phyloP scores from a whole-genome alignment of 2,888 invertebrate species.

The Cartodere bifasciata region DNA sequence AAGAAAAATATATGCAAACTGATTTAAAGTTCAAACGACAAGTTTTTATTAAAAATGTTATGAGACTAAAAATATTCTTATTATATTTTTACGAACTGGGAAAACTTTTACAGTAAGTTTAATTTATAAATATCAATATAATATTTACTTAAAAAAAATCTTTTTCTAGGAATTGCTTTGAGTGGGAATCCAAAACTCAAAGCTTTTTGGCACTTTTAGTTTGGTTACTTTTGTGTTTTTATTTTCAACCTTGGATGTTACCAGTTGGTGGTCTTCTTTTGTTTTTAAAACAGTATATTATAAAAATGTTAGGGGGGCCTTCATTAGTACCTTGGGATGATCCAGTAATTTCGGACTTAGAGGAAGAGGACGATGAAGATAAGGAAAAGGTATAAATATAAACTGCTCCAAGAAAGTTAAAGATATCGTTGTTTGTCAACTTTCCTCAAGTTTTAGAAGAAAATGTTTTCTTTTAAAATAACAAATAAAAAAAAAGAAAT shows the following conservation, averaged over 20 bases:
- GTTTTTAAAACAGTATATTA: slow-evolving; percentile 61
- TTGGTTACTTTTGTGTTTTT: slow-evolving; percentile 83
- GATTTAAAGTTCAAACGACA: slow-evolving; percentile 94
- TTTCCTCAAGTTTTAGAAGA: too few species aligned
- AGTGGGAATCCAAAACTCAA: slow-evolving; percentile 87
- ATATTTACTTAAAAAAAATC: not conserved
- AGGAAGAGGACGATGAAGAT: slow-evolving; percentile 85
- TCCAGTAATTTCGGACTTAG: slow-evolving; percentile 39
- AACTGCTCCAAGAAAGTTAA: slow-evolving; percentile 11
- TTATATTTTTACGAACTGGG: slow-evolving; percentile 81
- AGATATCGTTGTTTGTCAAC: too few species aligned
- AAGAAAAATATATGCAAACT: slow-evolving; percentile 88
- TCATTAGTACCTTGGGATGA: slow-evolving; percentile 32
- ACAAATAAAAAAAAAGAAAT: too few species aligned
- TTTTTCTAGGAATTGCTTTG: slow-evolving; percentile 69
- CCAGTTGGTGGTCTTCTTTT: slow-evolving; percentile 71
- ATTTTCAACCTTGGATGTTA: slow-evolving; percentile 92
- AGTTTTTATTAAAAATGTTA: slow-evolving; percentile 85
- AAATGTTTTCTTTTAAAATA: too few species aligned
- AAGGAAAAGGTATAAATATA: slow-evolving; percentile 56
- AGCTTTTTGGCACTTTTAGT: slow-evolving; percentile 72
- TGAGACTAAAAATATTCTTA: slow-evolving; percentile 80
- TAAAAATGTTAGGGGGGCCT: slow-evolving; percentile 35
- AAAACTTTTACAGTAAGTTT: slow-evolving; percentile 78
- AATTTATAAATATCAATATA: too few species aligned